Evolutionary conservation across 1,140 invertebrate genomes (phyloP), one percentile per base, ranked within the genome.

Genomic region (Drosophila micromelanica): DNA sequence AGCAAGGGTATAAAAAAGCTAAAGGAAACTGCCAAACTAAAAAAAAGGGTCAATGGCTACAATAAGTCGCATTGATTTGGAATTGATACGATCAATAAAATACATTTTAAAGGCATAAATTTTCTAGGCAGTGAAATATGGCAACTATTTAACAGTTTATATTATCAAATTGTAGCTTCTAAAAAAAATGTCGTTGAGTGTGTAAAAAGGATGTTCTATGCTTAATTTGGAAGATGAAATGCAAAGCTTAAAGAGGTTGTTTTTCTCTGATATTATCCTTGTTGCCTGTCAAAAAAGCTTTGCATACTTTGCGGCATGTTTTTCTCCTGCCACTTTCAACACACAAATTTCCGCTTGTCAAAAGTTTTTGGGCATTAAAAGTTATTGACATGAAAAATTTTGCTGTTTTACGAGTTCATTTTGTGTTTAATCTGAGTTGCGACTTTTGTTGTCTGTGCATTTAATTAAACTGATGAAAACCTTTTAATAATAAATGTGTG

Each of bases 381-480:
- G 32, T 57, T 57, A 55, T 56, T 64, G 38, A 55, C 52, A 55
- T 37, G 17, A 23, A 42, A 23, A 13, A 32, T 48, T 4, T 17
- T 54, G 3, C 7, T 13, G n/a, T n/a, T 20, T 30, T 15, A 37
- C 35, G 11, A 20, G 42, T 60, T 15, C 11, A 20, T 48, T 17
- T 37, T 60, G 11, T 30, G 72, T 52, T 73, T 48, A 78, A 78
- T 63, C 52, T 81, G 63, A 81, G 55, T 69, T 69, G n/a, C 64
- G 52, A 87, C 82, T 86, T 86, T 86, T 87, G 82, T 86, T 86
- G 82, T 86, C 82, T 86, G 82, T 65, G 57, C 63, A 54, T 76
- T 86, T 86, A 40, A 87, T 86, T 86, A 80, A 74, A 27, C 32
- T 52, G 56, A 74, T 65, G 15, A 77, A 43, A 7, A 35, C 43